Base-by-base conservation (phyloP, 2,113 vertebrate genomes). In the Pomatostomus ruficeps region DNA sequence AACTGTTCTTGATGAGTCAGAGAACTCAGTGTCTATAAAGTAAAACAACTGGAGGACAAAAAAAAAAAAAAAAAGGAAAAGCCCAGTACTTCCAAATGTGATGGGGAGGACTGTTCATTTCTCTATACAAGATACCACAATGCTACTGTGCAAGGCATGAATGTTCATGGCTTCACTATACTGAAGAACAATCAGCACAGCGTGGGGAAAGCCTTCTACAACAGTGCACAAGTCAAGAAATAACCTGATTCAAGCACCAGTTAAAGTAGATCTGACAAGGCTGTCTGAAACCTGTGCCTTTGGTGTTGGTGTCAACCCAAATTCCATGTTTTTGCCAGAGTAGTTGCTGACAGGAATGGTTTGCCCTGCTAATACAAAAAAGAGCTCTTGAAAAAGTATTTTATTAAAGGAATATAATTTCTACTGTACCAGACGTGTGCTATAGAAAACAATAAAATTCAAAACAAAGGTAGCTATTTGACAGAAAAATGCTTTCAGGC, bases 161-260 rank as follows among this genome's bases (percentile, higher is more conserved):
- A 29, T 36, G 84, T 79, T 94, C 91, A 91, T 43, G 65, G 65
- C 40, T 91, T 84, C 25, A 11, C 49, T 84, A 21, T 59, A 72
- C 11, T 36, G 67, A 92, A 88, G 86, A 95, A 75, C 48, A 89
- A 76, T 46, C 70, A 91, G 91, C 40, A 88, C 68, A 59, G 54
- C 51, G 31, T 28, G 63, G 70, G 88, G 79, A 95, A 98, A 96
- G 63, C 72, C 81, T 96, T 93, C 95, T 82, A 86, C 65, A 89
- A 65, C 23, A 33, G 24, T 7, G 33, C 31, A 33, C 12, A 71
- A 49, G 31, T 51, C 35, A 66, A 87, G 36, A 67, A 93, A 78
- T n/a, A 70, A 54, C 9, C 52, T 40, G 24, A 29, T 33, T 35
- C 15, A 21, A 81, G 49, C 40, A 76, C 33, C 12, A 8, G 33